phyloP scores from a whole-genome alignment of 2,797 vertebrate genomes.

The Coccyzus lansbergi region DNA sequence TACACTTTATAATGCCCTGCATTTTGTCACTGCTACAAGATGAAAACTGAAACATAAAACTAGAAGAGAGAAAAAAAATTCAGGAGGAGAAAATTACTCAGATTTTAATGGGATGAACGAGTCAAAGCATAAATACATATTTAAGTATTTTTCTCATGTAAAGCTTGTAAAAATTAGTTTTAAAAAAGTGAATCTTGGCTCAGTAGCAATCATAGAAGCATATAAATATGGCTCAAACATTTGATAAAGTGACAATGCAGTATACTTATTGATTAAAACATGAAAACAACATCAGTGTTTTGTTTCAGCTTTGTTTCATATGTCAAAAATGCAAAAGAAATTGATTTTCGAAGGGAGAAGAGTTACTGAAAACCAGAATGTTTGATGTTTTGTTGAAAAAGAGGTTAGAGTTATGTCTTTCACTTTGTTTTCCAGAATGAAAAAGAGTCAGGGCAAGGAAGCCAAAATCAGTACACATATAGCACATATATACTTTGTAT shows the following conservation, averaged over 20 bases:
- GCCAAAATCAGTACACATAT: not conserved
- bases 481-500: not conserved
- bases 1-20: not conserved
- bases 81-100: not conserved
- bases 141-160: not conserved
- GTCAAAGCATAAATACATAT: not conserved
- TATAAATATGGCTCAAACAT: not conserved
- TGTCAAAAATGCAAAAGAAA: not conserved
- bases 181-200: not conserved
- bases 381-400: not conserved
- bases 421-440: not conserved
- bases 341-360: not conserved
- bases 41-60: not conserved
- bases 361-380: not conserved
- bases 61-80: not conserved
- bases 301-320: not conserved
- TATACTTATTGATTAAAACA: not conserved
- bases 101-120: not conserved
- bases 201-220: not conserved
- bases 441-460: not conserved
- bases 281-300: not conserved
- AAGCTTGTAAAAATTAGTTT: not conserved
- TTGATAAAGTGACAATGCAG: not conserved
- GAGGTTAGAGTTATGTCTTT: not conserved
- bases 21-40: not conserved